Evolutionary conservation across 2,888 invertebrate species (phyloP).

Genomic region (Julus scanicus): DNA sequence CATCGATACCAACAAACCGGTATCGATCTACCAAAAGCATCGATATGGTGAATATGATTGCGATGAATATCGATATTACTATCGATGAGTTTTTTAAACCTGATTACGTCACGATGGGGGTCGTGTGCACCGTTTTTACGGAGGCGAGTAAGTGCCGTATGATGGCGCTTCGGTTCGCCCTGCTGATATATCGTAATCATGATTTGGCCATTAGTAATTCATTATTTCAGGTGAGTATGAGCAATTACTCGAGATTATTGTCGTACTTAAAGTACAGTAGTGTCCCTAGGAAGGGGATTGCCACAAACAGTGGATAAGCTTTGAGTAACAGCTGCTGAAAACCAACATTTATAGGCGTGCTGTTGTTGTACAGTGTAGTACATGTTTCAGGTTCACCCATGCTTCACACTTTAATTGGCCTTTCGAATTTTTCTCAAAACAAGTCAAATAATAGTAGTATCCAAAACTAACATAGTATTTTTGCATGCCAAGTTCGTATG

Average conservation of each 20-base stretch:
- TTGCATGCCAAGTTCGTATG: too few species aligned
- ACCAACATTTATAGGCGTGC: not conserved
- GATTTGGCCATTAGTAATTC: constrained; percentile 50
- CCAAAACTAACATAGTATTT: too few species aligned
- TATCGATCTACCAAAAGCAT: not conserved
- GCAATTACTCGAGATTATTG: not conserved
- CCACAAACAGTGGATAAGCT: not conserved
- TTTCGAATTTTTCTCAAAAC: too few species aligned
- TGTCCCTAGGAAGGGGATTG: not conserved
- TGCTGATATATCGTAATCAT: constrained; percentile 37
- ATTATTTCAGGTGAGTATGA: constrained; percentile 50
- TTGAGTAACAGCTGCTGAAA: not conserved
- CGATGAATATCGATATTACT: not conserved
- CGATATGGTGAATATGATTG: not conserved
- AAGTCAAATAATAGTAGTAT: too few species aligned
- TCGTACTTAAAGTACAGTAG: not conserved
- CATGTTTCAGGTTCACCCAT: not conserved
- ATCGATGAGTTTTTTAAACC: not conserved
- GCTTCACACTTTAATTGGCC: too few species aligned
- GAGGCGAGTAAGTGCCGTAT: not conserved
- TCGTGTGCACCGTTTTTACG: not conserved
- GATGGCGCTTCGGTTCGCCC: constrained; percentile 34
- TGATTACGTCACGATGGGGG: not conserved
- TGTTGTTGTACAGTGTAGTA: not conserved
- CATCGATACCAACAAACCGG: not conserved